Conservation (phyloP, 2,113 vertebrate species). For the Buteo buteo region DNA sequence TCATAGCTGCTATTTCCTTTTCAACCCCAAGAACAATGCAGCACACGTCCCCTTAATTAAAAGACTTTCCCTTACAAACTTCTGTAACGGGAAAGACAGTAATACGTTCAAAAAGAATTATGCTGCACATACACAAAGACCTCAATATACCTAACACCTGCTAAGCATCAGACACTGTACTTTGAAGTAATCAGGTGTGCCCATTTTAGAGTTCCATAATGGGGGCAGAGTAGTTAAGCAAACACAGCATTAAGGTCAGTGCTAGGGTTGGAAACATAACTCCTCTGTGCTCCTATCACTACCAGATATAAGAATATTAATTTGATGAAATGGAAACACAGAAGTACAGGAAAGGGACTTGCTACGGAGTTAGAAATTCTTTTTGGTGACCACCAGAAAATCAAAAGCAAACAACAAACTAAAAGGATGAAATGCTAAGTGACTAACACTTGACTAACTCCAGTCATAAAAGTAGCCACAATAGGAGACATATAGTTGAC, state of each 20-base stretch:
- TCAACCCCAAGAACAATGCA: not conserved
- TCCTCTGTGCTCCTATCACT: not conserved
- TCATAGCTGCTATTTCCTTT: not conserved
- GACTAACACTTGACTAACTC: not conserved
- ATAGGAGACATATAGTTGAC: not conserved
- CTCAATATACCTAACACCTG: not conserved
- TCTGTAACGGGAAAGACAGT: not conserved
- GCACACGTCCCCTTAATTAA: not conserved
- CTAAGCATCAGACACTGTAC: not conserved
- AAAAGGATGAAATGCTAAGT: not conserved
- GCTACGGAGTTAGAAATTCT: not conserved
- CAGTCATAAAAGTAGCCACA: not conserved
- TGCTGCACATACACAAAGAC: not conserved
- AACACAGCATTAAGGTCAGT: not conserved
- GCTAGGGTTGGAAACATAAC: not conserved
- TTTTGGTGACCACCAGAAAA: not conserved
- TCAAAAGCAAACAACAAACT: not conserved
- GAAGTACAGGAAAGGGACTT: not conserved
- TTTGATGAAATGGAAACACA: not conserved
- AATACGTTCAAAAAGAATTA: not conserved
- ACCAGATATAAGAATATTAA: not conserved
- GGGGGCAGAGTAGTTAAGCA: not conserved
- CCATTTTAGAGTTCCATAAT: not conserved
- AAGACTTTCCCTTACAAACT: not conserved
- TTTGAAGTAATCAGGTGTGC: not conserved